phyloP scores from a whole-genome alignment of 1,140 invertebrate species.

The Apis florea region DNA sequence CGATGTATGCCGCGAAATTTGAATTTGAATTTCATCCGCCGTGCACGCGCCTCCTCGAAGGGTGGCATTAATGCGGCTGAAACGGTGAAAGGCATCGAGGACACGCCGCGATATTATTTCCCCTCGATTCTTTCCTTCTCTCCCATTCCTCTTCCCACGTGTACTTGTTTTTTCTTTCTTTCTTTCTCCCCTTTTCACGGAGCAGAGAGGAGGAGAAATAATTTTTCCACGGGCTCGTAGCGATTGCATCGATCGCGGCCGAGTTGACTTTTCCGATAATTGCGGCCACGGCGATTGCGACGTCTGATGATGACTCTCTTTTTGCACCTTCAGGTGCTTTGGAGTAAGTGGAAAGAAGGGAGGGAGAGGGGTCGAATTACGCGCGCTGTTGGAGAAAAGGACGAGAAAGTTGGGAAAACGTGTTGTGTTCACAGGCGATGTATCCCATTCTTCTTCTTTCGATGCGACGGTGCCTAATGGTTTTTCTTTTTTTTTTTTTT shows the following conservation, averaged over 20 bases:
- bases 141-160: background rate
- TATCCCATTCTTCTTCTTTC: background rate
- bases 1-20: constrained; percentile 8
- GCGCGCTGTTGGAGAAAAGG: background rate
- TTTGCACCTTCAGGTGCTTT: background rate
- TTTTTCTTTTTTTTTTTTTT: too few relatives aligned
- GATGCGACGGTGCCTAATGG: too few relatives aligned
- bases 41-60: constrained; percentile 42
- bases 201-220: background rate
- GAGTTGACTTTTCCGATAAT: constrained; percentile 28
- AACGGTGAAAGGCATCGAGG: constrained; percentile 56
- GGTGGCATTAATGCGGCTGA: constrained; percentile 43
- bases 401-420: constrained; percentile 1
- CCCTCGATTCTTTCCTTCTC: constrained; percentile 12
- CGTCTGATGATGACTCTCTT: constrained; percentile 5
- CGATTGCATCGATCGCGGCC: constrained; percentile 17
- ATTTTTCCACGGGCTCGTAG: constrained; percentile 1
- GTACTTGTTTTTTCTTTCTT: background rate
- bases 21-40: constrained; percentile 57
- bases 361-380: background rate
- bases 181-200: background rate
- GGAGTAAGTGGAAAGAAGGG: too few relatives aligned
- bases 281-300: constrained; percentile 12
- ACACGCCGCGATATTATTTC: constrained; percentile 45
- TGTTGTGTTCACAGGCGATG: background rate